phyloP scores from a whole-genome alignment of 2,888 invertebrate species.

The Eumacrocentrus americanus region DNA sequence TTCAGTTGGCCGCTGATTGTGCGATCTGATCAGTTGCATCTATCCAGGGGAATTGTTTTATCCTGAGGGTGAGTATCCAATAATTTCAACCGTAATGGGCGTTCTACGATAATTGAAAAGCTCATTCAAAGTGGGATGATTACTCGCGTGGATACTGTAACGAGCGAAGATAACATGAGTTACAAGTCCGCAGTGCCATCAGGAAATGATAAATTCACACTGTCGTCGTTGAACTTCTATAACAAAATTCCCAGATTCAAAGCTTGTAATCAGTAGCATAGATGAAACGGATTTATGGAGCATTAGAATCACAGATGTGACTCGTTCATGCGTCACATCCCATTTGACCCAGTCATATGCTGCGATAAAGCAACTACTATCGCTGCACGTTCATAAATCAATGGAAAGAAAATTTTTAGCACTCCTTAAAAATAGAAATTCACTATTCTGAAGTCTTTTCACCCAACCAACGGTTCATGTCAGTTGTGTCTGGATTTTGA shows the following conservation, averaged over 20 bases:
- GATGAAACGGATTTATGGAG: background rate
- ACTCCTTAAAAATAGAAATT: background rate
- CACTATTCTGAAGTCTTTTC: background rate
- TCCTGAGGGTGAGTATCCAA: background rate
- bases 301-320: background rate
- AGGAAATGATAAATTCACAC: constrained; percentile 5
- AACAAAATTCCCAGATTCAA: background rate
- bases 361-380: background rate
- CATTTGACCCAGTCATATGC: background rate
- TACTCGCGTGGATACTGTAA: constrained; percentile 1
- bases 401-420: background rate
- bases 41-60: too few species aligned
- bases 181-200: constrained; percentile 11
- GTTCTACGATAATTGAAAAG: background rate
- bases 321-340: background rate
- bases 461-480: background rate
- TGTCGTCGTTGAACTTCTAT: background rate
- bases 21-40: too few species aligned
- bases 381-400: too few species aligned
- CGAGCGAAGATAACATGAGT: constrained; percentile 12
- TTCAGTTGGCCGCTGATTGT: too few species aligned
- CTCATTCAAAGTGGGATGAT: background rate
- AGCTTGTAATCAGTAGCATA: background rate
- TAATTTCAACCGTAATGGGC: background rate
- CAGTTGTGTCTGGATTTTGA: background rate